Evolutionary conservation across 1,140 invertebrate genomes (phyloP), one percentile per base, ranked within the genome.

Genomic region (Drosophila nikananu): DNA sequence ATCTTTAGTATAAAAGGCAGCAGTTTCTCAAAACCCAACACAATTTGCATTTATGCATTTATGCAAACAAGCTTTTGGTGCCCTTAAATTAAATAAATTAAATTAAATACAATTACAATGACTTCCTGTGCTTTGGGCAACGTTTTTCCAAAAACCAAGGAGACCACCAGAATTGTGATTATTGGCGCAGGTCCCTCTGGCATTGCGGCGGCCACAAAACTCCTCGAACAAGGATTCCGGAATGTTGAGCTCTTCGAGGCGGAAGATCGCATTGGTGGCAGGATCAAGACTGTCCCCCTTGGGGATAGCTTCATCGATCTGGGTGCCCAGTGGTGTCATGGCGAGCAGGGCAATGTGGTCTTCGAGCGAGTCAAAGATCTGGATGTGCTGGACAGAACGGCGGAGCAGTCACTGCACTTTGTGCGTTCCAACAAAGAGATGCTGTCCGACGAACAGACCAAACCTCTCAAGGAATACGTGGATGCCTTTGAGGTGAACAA

Each of bases 281-380:
- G 96, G 52, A 94, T 97, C 30, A 75, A 94, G 42, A 95, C 95
- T 0, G 92, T 94, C 0, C 77, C 94, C 17, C 95, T 95, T 82
- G 95, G 94, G 2, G 94, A 95, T n/a, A 94, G 94, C 68, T 91
- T 94, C 32, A 93, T 98, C 10, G 97, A 98, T 91, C 82, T 98
- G 25, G 97, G 97, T 5, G 97, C 97, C 32, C 96, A 98, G 49
- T 92, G 89, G 86, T 95, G 97, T 76, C 97, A 98, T 77, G 97
- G 97, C 10, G 95, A 97, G 90, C 93, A 95, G 59, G 94, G 93
- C 19, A 97, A 98, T 93, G 89, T 94, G 19, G 95, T 97, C 2
- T 97, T 94, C 86, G 92, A 96, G 65, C 80, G 96, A 49, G 95
- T 95, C 0, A 95, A 95, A 65, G 94, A 95, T 25, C 77, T 95